Percentiles rank a stretch among this genome's conserved stretches.
These are phyloP conservation scores for Epizoanthus ramosus DNA, from an alignment of 92 coral and sea anemone genomes.

Conservation along the genomic window DNA sequence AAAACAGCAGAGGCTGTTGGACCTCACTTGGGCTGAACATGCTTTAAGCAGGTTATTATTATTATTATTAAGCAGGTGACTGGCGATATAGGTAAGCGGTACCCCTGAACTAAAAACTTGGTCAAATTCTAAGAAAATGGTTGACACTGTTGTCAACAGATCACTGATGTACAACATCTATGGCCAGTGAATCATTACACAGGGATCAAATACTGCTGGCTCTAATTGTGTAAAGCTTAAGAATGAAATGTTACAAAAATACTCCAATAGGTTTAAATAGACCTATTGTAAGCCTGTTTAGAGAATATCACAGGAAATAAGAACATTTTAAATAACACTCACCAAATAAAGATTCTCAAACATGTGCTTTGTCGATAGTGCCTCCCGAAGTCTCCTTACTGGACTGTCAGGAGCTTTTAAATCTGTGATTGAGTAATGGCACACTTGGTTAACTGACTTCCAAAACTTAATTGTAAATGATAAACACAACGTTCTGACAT, in stretches of 20 bases:
- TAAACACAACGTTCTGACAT: too few species aligned
- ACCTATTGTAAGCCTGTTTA: background rate
- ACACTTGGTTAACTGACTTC: background rate
- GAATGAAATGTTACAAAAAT: too few species aligned
- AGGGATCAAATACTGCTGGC: background rate
- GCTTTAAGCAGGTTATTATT: background rate
- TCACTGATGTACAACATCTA: too few species aligned
- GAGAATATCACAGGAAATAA: background rate
- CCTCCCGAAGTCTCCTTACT: slow-evolving; percentile 79
- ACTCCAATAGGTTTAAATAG: too few species aligned
- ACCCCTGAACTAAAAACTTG: background rate
- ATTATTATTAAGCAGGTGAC: background rate
- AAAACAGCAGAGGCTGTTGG: too few species aligned
- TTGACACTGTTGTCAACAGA: too few species aligned
- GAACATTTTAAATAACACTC: background rate
- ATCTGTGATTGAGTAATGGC: slow-evolving; percentile 33
- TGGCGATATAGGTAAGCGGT: background rate
- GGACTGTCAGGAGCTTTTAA: slow-evolving; percentile 64
- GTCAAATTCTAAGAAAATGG: too few species aligned
- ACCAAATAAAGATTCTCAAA: slow-evolving; percentile 91
- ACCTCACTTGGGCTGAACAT: background rate
- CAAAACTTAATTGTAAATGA: background rate
- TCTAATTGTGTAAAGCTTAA: too few species aligned
- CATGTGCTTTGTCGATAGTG: slow-evolving; percentile 76
- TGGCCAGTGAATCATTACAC: background rate